phyloP scores from a whole-genome alignment of 2,888 invertebrate species.

The Pardosa pseudoannulata region DNA sequence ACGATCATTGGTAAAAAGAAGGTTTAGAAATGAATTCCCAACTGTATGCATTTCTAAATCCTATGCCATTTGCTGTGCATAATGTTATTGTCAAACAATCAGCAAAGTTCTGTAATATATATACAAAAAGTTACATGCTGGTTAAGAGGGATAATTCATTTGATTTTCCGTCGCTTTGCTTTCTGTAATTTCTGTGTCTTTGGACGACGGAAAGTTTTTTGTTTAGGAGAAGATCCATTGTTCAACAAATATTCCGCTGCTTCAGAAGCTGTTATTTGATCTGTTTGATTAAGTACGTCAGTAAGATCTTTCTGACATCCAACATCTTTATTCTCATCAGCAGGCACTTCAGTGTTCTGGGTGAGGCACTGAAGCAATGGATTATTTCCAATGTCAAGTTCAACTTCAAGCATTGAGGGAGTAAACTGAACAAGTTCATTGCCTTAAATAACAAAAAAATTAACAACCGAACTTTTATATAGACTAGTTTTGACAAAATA shows the following conservation, averaged over 20 bases:
- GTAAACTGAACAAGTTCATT: conserved; percentile 65
- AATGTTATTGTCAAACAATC: neutral
- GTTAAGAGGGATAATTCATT: neutral
- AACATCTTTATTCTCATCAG: neutral
- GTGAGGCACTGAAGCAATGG: conserved; percentile 36
- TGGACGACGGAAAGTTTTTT: conserved; percentile 1
- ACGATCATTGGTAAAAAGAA: no score
- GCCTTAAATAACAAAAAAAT: conserved; percentile 21
- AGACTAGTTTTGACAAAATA: no score
- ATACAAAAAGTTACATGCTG: neutral
- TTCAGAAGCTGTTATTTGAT: conserved; percentile 6
- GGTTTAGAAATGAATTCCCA: neutral
- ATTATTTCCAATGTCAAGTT: conserved; percentile 25
- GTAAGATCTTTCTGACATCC: neutral
- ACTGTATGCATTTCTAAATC: neutral
- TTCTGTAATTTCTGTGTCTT: conserved; percentile 18
- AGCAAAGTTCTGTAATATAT: neutral
- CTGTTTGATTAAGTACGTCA: conserved; percentile 32
- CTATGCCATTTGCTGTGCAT: neutral
- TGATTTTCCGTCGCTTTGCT: conserved; percentile 45
- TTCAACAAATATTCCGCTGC: conserved; percentile 1
- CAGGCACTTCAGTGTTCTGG: conserved; percentile 6
- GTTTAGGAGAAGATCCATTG: neutral
- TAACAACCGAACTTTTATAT: no score
- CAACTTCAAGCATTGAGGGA: conserved; percentile 43